A percentile compares a stretch with the other conserved stretches of the same genome.
Conservation (phyloP, 2,113 vertebrate genomes). For the Vulpes ferrilata region DNA sequence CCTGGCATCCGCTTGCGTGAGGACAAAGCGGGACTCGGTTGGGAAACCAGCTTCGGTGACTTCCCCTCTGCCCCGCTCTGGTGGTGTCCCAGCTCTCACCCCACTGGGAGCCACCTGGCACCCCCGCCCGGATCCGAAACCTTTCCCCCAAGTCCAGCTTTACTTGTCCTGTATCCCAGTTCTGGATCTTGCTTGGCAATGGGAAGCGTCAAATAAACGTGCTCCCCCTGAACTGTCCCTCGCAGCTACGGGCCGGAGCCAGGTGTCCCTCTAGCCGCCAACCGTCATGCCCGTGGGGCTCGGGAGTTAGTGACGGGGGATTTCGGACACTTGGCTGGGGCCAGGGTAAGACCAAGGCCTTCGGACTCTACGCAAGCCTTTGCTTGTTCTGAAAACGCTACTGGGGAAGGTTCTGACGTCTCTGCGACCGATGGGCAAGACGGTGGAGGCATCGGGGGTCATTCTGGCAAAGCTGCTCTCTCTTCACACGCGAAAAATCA, state of each 20-base stretch:
- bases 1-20: neutral
- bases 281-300: no score
- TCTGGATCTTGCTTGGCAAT: neutral
- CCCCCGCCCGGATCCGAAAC: neutral
- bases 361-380: neutral
- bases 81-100: neutral
- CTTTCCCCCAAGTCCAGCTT: neutral
- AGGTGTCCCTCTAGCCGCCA: neutral
- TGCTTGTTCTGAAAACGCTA: neutral
- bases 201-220: neutral
- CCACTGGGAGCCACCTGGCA: rapidly evolving
- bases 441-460: neutral
- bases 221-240: neutral
- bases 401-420: neutral
- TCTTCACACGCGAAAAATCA: neutral
- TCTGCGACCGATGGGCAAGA: neutral
- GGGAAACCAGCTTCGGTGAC: neutral
- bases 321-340: neutral
- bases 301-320: neutral
- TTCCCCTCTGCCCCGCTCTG: neutral
- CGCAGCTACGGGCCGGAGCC: neutral
- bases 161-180: neutral
- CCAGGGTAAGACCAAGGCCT: neutral
- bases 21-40: neutral
- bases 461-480: neutral